phyloP scores from a whole-genome alignment of 1,140 invertebrate genomes.

The Caligus rogercresseyi region DNA sequence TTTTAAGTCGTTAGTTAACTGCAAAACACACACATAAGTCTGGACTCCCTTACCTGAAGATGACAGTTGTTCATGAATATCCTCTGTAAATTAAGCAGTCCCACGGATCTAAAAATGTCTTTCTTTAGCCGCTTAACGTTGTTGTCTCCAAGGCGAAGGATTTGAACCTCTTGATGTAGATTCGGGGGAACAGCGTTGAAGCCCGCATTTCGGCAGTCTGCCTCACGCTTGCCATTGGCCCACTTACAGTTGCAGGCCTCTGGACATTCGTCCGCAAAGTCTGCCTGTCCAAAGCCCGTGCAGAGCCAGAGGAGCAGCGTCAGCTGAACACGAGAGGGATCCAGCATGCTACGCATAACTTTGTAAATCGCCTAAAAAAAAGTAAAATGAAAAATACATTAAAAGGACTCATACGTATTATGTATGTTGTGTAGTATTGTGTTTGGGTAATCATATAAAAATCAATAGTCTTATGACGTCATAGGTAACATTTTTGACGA shows the following conservation, averaged over 20 bases:
- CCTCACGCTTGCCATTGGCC: constrained; percentile 73
- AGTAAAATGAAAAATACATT: no score
- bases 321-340: neutral
- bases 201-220: constrained; percentile 53
- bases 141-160: constrained; percentile 60
- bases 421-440: no score
- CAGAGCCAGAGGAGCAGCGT: neutral
- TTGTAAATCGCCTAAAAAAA: no score
- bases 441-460: no score
- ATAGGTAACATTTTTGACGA: no score
- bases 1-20: no score
- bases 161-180: constrained; percentile 62
- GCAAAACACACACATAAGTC: no score
- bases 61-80: constrained; percentile 54
- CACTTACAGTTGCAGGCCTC: constrained; percentile 64
- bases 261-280: constrained; percentile 59
- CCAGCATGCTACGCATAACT: no score
- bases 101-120: constrained; percentile 58
- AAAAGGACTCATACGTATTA: no score
- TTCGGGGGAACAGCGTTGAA: constrained; percentile 49
- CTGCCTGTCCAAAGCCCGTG: constrained; percentile 25
- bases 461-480: no score
- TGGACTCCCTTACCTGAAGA: constrained; percentile 39
- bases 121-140: constrained; percentile 49
- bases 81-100: constrained; percentile 61